Evolutionary conservation across 2,797 vertebrate species (phyloP).

Genomic region (Alcedo atthis): DNA sequence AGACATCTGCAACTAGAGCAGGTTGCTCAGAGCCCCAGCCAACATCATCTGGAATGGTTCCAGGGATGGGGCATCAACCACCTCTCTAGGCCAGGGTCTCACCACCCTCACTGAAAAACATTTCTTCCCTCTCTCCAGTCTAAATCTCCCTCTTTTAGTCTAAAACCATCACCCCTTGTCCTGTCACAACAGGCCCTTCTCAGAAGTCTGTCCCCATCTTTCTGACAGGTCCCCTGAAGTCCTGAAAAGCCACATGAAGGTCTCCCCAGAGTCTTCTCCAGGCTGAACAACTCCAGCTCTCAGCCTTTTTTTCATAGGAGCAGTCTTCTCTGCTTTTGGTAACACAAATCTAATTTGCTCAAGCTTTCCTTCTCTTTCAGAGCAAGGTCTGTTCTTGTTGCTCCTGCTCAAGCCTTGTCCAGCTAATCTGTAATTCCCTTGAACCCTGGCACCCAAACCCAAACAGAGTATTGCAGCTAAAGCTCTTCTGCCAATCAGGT

Average conservation of each 20-base stretch:
- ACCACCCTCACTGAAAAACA: not conserved
- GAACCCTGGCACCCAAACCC: not conserved
- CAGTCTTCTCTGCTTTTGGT: not conserved
- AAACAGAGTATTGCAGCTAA: not conserved
- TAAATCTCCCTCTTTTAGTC: not conserved
- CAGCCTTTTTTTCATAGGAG: not conserved
- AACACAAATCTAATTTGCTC: not conserved
- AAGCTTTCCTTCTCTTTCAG: not conserved
- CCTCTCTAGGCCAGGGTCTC: not conserved
- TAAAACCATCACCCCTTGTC: not conserved
- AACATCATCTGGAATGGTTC: not conserved
- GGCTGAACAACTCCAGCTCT: not conserved
- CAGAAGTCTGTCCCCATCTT: not conserved
- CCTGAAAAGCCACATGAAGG: not conserved
- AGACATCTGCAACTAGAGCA: not conserved
- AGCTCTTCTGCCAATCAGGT: not conserved
- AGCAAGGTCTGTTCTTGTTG: not conserved
- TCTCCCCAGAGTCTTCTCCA: not conserved
- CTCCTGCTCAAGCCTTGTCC: not conserved
- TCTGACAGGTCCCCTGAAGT: not conserved
- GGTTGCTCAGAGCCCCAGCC: not conserved
- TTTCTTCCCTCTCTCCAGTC: not conserved
- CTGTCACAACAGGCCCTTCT: not conserved
- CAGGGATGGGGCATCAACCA: not conserved
- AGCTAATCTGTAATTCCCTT: not conserved